Evolutionary conservation across 2,797 vertebrate species (phyloP).

Genomic region (Lepidocolaptes lacrymiger): DNA sequence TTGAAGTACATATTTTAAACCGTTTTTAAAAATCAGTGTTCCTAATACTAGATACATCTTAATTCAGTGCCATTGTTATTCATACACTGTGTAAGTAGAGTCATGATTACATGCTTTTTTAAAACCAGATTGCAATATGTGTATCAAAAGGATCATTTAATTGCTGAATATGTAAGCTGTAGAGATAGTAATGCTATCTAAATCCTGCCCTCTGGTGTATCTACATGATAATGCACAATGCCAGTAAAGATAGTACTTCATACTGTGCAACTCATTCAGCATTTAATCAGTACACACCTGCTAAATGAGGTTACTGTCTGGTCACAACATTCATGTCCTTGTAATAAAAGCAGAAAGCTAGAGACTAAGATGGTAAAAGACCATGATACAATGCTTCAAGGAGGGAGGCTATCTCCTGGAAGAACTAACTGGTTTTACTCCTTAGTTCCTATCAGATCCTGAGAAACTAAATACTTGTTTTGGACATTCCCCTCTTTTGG

Average conservation of each 20-base stretch:
- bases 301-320: not conserved
- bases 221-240: conserved; percentile 1
- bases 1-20: not conserved
- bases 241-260: not conserved
- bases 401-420: not conserved
- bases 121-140: not conserved
- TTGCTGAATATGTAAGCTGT: not conserved
- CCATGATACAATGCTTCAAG: not conserved
- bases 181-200: not conserved
- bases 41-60: not conserved
- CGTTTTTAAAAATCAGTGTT: not conserved
- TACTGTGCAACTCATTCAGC: not conserved
- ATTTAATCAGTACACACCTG: not conserved
- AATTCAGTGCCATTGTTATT: not conserved
- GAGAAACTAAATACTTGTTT: not conserved
- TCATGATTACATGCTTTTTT: not conserved
- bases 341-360: not conserved
- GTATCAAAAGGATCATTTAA: not conserved
- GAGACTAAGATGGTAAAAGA: not conserved
- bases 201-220: conserved; percentile 57
- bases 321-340: not conserved
- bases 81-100: not conserved
- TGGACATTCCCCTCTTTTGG: not conserved
- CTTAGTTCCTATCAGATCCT: not conserved
- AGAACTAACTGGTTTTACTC: not conserved